Conservation (phyloP, 2,113 vertebrate species). For the Chaenocephalus aceratus region DNA sequence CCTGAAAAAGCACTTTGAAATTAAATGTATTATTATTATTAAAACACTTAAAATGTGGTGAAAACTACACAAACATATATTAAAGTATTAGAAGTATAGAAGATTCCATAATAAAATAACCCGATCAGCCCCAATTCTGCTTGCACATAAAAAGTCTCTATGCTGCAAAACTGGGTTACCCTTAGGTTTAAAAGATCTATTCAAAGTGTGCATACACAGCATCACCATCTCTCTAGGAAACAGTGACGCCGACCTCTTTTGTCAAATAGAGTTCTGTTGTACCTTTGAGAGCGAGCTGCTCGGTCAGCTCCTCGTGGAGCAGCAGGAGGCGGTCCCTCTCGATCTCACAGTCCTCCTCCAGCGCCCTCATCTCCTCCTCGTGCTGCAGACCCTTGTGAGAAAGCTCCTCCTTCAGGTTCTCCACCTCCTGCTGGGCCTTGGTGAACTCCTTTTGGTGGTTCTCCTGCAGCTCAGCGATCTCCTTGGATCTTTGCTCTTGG, state of each 20-base stretch:
- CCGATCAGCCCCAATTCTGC: neutral
- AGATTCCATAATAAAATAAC: neutral
- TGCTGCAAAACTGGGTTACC: neutral
- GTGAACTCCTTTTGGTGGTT: slow-evolving; percentile 83
- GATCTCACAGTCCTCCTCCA: slow-evolving; percentile 86
- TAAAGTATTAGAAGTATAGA: too few species aligned
- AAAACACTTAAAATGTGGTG: neutral
- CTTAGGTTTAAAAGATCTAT: neutral
- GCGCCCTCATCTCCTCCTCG: slow-evolving; percentile 86
- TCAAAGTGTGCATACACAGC: neutral
- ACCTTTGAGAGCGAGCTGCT: slow-evolving; percentile 85
- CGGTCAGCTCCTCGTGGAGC: slow-evolving; percentile 83
- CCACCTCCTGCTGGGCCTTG: slow-evolving; percentile 85
- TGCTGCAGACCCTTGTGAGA: slow-evolving; percentile 81
- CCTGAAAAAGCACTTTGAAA: too few species aligned
- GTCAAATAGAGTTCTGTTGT: slow-evolving; percentile 15
- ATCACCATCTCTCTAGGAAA: neutral
- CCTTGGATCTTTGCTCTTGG: slow-evolving; percentile 78
- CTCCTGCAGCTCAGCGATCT: slow-evolving; percentile 82
- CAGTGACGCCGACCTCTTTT: neutral
- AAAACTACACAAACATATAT: neutral
- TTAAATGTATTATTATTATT: too few species aligned
- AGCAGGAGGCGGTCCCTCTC: slow-evolving; percentile 85
- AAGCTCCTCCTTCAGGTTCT: slow-evolving; percentile 87
- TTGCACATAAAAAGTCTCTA: neutral